Base-by-base conservation (phyloP, 2,888 invertebrate species). In the Trissonchulus sp. region DNA sequence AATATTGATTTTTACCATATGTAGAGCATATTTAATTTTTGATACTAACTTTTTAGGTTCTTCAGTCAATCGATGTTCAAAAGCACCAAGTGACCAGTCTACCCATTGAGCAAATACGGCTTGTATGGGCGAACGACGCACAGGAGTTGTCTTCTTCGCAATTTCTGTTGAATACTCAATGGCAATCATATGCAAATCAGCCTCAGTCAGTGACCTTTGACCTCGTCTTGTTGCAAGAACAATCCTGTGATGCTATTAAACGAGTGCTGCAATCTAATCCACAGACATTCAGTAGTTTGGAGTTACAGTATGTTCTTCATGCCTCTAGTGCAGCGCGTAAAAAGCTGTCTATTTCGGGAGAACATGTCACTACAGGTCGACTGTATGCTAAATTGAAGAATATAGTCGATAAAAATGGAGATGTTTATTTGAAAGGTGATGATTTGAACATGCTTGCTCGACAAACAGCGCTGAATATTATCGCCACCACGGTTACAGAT, bases 361-460 rank as follows among this genome's bases (percentile, higher is more conserved):
- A n/a, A 8, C 33, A 33, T 28, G 8, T 65, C 31, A 30, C 18
- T 8, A 18, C 8, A 8, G 35, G 33, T 15, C 28, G 8, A 8
- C 35, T 65, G 68, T 65, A 15, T n/a, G 68, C 68, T 65, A 8
- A 65, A 65, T 28, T 65, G 68, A n/a, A 30, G 68, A 65, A 28
- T 28, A 8, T 65, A 18, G 28, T 65, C 8, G 18, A 34, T 28
- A 18, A 65, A 33, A 8, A 33, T 8, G 68, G 68, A 33, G 8
- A 15, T 28, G 68, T 65, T 28, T 65, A 65, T 63, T 28, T 72
- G 28, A 2, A 3, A 8, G 2, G 68, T 2, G 34, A 65, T 33
- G 73, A 72, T 62, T 3, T 33, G 15, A 72, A 72, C 34, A 23
- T 3, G 34, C 34, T 72, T 8, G 28, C 63, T 28, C 73, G 23